Evolutionary conservation across 2,797 vertebrate genomes (phyloP), one percentile per base, ranked within the genome.

Genomic region (Tauraco hartlaubi): DNA sequence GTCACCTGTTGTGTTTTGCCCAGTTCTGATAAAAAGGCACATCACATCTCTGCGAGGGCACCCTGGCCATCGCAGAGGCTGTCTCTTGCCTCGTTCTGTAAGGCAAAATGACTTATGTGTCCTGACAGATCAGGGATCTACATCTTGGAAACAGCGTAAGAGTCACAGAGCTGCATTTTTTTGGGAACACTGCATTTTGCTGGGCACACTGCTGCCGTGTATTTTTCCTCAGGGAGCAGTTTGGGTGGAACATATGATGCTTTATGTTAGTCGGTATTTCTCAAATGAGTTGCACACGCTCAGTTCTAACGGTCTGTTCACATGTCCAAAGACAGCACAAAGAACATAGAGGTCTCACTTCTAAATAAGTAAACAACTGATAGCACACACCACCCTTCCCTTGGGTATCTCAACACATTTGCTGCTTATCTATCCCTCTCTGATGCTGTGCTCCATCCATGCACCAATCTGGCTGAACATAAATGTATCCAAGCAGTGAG

Each of bases 161-260:
- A 62, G 44, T 55, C 71, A 72, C 23, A 66, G 51, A 82, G 21
- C 31, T 91, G 64, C 41, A 17, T 66, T 85, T 75, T 79, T n/a
- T 35, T n/a, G 46, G 59, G 44, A 87, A 29, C 19, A 35, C 12
- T 44, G 56, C 29, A 41, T 62, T 83, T 68, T 79, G 43, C 6
- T 81, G 49, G 74, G 66, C 88, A 78, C 23, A 23, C 26, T 62
- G 69, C 66, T 75, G 88, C 88, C 72, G 69, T 49, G 37, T 58
- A n/a, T 75, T 94, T 88, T 64, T 31, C 73, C 77, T 43, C 58
- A 35, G 91, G 69, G 73, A 96, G 77, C 54, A 94, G 77, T 67
- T 52, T 46, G 55, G 28, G 59, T 86, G 37, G 80, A 90, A 90
- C 66, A 84, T 48, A 69, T 0, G 0, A 41, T 66, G 55, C 55